Conservation (phyloP, 2,797 vertebrate species). For the Pagetopsis macropterus region DNA sequence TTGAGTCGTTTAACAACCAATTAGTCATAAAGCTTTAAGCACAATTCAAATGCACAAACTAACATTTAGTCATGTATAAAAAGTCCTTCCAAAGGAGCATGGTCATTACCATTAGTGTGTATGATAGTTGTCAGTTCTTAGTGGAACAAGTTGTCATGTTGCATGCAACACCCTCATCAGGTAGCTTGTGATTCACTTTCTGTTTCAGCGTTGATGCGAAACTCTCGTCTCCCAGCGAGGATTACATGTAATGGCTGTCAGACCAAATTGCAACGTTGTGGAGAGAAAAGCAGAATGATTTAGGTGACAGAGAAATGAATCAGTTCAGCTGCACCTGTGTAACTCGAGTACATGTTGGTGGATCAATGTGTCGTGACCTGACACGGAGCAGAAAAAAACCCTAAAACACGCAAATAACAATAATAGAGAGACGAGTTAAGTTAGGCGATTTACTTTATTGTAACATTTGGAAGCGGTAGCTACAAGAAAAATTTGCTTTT, state of each 20-base stretch:
- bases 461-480: neutral
- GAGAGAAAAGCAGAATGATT: conserved; percentile 42
- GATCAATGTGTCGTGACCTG: conserved; percentile 16
- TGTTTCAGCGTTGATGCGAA: conserved; percentile 48
- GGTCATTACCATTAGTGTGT: neutral
- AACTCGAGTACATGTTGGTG: conserved; percentile 29
- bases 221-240: conserved; percentile 37
- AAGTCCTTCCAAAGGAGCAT: neutral
- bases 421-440: neutral
- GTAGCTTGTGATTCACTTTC: conserved; percentile 29
- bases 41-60: conserved; percentile 41
- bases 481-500: conserved; percentile 8
- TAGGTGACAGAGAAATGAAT: conserved; percentile 46
- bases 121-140: conserved; percentile 19
- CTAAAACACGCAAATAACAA: neutral
- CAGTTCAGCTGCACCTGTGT: conserved; percentile 14
- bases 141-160: conserved; percentile 8
- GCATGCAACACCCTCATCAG: conserved; percentile 34
- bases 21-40: conserved; percentile 61
- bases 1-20: conserved; percentile 62
- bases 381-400: neutral
- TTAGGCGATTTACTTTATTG: neutral
- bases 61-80: conserved; percentile 1
- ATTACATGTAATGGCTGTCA: conserved; percentile 59
- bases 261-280: conserved; percentile 56